These are phyloP conservation scores for Menura novaehollandiae DNA, from an alignment of 2,113 vertebrate species.

Conservation along the genomic window DNA sequence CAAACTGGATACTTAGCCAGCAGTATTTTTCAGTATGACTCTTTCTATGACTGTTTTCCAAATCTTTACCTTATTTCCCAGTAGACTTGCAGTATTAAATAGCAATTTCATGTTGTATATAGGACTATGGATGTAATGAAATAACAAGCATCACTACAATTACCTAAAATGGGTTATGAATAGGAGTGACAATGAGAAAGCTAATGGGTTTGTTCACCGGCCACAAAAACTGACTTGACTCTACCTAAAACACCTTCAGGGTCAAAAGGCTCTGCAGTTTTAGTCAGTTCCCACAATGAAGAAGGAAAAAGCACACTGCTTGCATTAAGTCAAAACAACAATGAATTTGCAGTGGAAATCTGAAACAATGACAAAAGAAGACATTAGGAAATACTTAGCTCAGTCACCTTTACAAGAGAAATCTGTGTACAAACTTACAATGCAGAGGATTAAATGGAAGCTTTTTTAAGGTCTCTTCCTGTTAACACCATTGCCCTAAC, in stretches of 20 bases:
- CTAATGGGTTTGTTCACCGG: conserved; percentile 68
- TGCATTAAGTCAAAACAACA: not conserved
- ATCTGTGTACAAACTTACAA: not conserved
- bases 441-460: not conserved
- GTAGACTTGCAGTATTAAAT: not conserved
- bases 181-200: not conserved
- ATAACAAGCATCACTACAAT: not conserved
- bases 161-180: not conserved
- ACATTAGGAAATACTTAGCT: not conserved
- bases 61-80: conserved; percentile 45
- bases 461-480: not conserved
- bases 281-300: conserved; percentile 69
- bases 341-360: not conserved
- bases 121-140: not conserved
- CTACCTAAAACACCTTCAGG: conserved; percentile 76
- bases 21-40: not conserved
- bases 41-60: not conserved
- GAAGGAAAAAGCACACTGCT: not conserved
- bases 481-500: not conserved
- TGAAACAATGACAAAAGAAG: not conserved
- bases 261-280: conserved; percentile 76
- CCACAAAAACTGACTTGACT: conserved; percentile 74
- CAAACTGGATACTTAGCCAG: not conserved
- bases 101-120: not conserved
- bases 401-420: not conserved